phyloP scores from a whole-genome alignment of 2,888 invertebrate genomes.

The Lamproptera curius region DNA sequence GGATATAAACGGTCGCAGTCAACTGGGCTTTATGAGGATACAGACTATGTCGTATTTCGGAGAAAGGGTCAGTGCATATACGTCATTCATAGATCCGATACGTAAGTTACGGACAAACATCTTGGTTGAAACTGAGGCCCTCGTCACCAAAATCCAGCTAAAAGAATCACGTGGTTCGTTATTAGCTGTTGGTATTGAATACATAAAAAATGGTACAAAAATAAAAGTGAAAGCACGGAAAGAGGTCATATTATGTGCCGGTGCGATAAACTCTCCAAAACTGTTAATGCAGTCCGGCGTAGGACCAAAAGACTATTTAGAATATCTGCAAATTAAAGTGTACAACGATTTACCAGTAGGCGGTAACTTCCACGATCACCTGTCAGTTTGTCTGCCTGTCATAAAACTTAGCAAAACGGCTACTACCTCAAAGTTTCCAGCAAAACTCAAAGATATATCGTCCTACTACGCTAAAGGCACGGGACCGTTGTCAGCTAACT shows the following conservation, averaged over 20 bases:
- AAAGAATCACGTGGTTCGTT: constrained; percentile 40
- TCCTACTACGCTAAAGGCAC: constrained; percentile 58
- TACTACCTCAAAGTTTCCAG: constrained; percentile 53
- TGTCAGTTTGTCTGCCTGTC: constrained; percentile 65
- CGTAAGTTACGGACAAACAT: constrained; percentile 57
- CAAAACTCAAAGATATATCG: constrained; percentile 64
- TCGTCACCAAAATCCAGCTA: constrained; percentile 60
- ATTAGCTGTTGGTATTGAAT: constrained; percentile 53
- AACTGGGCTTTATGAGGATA: constrained; percentile 66
- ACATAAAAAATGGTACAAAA: constrained; percentile 63
- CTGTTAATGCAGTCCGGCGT: constrained; percentile 68
- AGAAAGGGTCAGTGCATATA: constrained; percentile 66
- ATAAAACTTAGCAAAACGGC: constrained; percentile 56
- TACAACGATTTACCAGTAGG: constrained; percentile 61
- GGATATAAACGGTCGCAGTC: constrained; percentile 64
- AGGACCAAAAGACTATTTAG: constrained; percentile 65
- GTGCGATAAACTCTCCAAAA: constrained; percentile 66
- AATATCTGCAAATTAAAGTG: constrained; percentile 58
- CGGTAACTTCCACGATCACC: constrained; percentile 67
- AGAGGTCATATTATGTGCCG: constrained; percentile 64
- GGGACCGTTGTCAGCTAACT: constrained; percentile 67
- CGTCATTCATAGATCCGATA: constrained; percentile 66
- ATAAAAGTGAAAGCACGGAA: constrained; percentile 44
- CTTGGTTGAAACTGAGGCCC: constrained; percentile 54
- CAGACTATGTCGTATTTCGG: constrained; percentile 67